Evolutionary conservation across 2,113 vertebrate species (phyloP), one percentile per base, ranked within the genome.

Genomic region (Tinamus guttatus): DNA sequence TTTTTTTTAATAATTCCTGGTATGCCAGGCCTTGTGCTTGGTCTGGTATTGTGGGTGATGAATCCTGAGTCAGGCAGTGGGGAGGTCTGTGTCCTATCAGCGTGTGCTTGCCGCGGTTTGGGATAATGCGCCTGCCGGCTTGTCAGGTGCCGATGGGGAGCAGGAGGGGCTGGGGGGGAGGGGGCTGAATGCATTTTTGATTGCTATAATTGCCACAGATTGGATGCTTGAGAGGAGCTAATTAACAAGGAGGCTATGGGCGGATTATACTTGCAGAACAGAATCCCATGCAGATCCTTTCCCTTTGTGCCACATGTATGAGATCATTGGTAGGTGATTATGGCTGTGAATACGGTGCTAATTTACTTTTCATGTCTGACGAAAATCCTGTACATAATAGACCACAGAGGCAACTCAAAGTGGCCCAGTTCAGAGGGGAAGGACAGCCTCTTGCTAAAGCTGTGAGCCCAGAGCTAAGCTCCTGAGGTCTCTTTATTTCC

Each of bases 171-270:
- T 58, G 54, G 54, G 54, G 52, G 54, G 54, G 95, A 84, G 94
- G 94, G 87, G 86, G 80, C 92, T 98, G 98, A 98, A 98, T 98
- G 97, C 97, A 97, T 97, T 98, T 98, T 98, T 98, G 97, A 98
- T 98, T 98, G 98, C 98, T 97, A 86, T 98, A 98, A 98, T 98
- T 98, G 97, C 95, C 16, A 95, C 95, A 98, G 95, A 98, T 98
- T 98, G 97, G 96, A 90, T 21, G 71, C 97, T 97, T 97, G 98
- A 97, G 96, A 97, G 96, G 25, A 94, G 95, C 94, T 96, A 96
- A 97, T 98, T 97, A 98, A 97, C 87, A 63, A 97, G 97, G 95
- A 97, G 96, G 97, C 97, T 97, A 96, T 97, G 85, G 91, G 47
- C 81, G 80, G 97, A 97, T 98, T 97, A 97, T 96, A 97, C 96